A percentile compares a stretch with the other conserved stretches of the same genome.
These are phyloP conservation scores for Pharmacophagus antenor DNA, from an alignment of 2,888 invertebrate species.

Conservation along the genomic window DNA sequence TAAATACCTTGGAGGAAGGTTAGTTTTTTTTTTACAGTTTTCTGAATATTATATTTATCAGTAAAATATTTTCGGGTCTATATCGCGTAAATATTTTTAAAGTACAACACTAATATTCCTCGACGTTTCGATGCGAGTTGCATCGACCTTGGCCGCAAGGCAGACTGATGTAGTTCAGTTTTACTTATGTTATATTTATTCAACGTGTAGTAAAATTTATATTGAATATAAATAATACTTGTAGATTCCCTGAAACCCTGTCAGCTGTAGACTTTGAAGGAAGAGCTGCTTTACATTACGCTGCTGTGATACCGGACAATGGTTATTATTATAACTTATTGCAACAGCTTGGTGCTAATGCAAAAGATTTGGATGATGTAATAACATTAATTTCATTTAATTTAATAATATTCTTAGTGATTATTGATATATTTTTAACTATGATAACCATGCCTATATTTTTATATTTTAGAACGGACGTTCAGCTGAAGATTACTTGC, in stretches of 20 bases:
- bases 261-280: conserved; percentile 89
- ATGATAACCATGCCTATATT: background rate
- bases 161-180: too few relatives aligned
- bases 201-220: background rate
- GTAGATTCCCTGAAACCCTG: conserved; percentile 92
- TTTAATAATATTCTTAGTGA: background rate
- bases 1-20: conserved; percentile 82
- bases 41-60: too few relatives aligned
- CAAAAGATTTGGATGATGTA: conserved; percentile 91
- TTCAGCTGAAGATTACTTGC: conserved; percentile 89
- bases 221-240: conserved; percentile 13
- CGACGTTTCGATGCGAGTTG: too few relatives aligned
- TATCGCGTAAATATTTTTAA: too few relatives aligned
- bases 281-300: conserved; percentile 93
- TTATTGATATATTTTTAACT: background rate
- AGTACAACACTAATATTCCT: too few relatives aligned
- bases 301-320: conserved; percentile 91
- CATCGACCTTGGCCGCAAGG: too few relatives aligned
- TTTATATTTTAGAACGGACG: conserved; percentile 83
- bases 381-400: conserved; percentile 49
- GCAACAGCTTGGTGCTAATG: conserved; percentile 92
- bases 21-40: too few relatives aligned
- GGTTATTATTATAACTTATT: conserved; percentile 93
- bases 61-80: too few relatives aligned
- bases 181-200: background rate